Evolutionary conservation across 2,113 vertebrate genomes (phyloP).

Genomic region (Limnothrissa miodon): DNA sequence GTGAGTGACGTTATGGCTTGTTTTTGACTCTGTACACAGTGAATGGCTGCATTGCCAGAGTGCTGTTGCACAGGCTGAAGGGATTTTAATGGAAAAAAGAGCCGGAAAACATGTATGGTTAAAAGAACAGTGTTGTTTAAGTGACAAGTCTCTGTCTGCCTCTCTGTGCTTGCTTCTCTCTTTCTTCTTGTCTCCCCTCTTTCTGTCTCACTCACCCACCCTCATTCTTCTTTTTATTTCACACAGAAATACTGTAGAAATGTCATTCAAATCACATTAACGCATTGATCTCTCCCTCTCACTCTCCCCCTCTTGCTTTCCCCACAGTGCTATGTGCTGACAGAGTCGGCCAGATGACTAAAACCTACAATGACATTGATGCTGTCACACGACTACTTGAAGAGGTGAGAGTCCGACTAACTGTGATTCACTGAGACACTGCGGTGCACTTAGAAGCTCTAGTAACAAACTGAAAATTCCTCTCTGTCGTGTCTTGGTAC

Average conservation of each 20-base stretch:
- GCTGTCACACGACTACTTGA: slow-evolving; percentile 97
- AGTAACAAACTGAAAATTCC: not conserved
- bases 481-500: no score
- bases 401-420: slow-evolving; percentile 74
- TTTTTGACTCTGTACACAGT: no score
- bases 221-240: no score
- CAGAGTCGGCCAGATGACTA: slow-evolving; percentile 99
- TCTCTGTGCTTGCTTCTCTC: not conserved
- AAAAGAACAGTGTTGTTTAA: not conserved
- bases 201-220: not conserved
- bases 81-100: not conserved
- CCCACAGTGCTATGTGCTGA: slow-evolving; percentile 94
- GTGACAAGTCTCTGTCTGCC: not conserved
- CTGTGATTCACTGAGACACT: no score
- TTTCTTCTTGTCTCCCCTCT: not conserved
- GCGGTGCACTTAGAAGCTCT: not conserved
- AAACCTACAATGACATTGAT: slow-evolving; percentile 99
- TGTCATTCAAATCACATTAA: not conserved
- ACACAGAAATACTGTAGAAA: not conserved
- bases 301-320: not conserved
- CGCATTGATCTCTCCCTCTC: not conserved
- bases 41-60: not conserved
- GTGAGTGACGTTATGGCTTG: no score
- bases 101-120: not conserved
- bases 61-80: not conserved